phyloP scores from a whole-genome alignment of 2,888 invertebrate genomes.

The Pachliopta kotzebuea region DNA sequence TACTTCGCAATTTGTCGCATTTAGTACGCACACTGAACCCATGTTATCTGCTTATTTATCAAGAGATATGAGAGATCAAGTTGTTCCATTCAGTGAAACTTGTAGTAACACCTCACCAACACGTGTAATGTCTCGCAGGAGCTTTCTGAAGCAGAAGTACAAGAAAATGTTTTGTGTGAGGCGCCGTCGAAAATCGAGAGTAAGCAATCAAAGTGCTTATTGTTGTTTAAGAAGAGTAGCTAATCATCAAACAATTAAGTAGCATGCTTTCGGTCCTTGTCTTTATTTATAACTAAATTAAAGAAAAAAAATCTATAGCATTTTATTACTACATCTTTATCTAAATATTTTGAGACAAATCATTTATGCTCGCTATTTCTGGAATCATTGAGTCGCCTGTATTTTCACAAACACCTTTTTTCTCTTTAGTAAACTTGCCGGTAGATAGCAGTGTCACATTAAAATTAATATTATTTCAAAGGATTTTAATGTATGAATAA shows the following conservation, averaged over 20 bases:
- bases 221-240: constrained; percentile 14
- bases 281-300: constrained; percentile 1
- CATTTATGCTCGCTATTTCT: too few species aligned
- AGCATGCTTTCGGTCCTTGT: neutral
- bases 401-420: too few species aligned
- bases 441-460: too few species aligned
- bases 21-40: constrained; percentile 36
- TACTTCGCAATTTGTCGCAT: constrained; percentile 43
- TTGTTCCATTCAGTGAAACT: constrained; percentile 9
- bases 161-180: constrained; percentile 52
- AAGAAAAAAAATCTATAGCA: neutral
- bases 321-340: neutral
- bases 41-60: constrained; percentile 31
- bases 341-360: too few species aligned
- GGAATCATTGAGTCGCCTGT: too few species aligned
- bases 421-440: too few species aligned
- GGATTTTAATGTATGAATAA: too few species aligned
- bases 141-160: constrained; percentile 49
- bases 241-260: constrained; percentile 1
- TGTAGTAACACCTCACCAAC: constrained; percentile 24
- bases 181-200: constrained; percentile 45
- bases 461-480: too few species aligned
- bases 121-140: constrained; percentile 44
- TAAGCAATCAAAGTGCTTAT: constrained; percentile 31
- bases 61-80: constrained; percentile 9